A percentile compares a stretch with the other conserved stretches of the same genome.
These are phyloP conservation scores for Meliscaeva auricollis DNA, from an alignment of 2,888 invertebrate genomes.

Conservation along the genomic window DNA sequence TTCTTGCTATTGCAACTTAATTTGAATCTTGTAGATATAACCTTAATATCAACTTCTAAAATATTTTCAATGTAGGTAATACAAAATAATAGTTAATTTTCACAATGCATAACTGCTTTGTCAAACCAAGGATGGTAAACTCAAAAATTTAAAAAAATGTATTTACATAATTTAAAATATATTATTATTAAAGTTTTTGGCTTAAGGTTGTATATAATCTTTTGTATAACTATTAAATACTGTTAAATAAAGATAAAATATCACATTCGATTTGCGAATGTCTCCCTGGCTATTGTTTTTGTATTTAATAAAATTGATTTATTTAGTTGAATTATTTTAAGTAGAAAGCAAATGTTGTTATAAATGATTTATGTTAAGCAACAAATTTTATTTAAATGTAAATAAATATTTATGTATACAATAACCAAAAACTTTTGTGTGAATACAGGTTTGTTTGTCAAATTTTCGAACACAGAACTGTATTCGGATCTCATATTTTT, in stretches of 20 bases:
- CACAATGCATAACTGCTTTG: constrained; percentile 12
- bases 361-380: background rate
- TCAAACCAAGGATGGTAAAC: constrained; percentile 58
- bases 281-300: constrained; percentile 84
- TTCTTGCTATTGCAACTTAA: constrained; percentile 84
- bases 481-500: too few relatives aligned
- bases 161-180: constrained; percentile 50
- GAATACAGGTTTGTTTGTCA: too few relatives aligned
- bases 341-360: background rate
- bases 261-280: constrained; percentile 84
- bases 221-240: constrained; percentile 78
- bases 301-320: constrained; percentile 80
- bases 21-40: constrained; percentile 78
- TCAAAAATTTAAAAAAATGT: constrained; percentile 33
- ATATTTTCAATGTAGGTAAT: background rate
- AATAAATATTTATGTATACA: too few relatives aligned
- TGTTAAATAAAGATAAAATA: constrained; percentile 81
- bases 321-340: constrained; percentile 44
- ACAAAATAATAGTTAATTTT: background rate
- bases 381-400: background rate
- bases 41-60: constrained; percentile 37
- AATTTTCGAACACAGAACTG: too few relatives aligned
- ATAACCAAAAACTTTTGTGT: too few relatives aligned
- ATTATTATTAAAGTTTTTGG: constrained; percentile 56
- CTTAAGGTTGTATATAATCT: constrained; percentile 59